A percentile compares a stretch with the other conserved stretches of the same genome.
Conservation (phyloP, 2,888 invertebrate species). For the Eudasyphora cyanicolor region DNA sequence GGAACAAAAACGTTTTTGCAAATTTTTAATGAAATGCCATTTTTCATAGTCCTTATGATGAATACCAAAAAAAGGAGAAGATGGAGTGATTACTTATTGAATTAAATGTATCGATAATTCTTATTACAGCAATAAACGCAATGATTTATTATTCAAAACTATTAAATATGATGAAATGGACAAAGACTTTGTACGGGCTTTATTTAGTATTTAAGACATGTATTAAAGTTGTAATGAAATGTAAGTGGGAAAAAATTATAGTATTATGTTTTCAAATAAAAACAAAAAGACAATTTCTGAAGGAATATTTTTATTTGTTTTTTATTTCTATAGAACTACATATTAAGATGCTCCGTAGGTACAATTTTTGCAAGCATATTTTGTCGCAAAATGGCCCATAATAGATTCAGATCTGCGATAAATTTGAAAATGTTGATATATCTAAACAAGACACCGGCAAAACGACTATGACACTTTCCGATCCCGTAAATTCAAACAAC, state of each 20-base stretch:
- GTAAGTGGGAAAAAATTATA: constrained; percentile 23
- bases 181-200: constrained; percentile 50
- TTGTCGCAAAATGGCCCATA: too few relatives aligned
- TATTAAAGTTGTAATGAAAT: constrained; percentile 35
- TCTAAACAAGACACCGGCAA: too few relatives aligned
- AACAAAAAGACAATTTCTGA: not conserved
- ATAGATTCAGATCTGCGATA: too few relatives aligned
- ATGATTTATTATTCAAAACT: not conserved
- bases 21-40: constrained; percentile 4
- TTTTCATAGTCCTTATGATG: not conserved
- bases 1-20: not conserved
- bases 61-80: not conserved
- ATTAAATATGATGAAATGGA: not conserved
- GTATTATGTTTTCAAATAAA: constrained; percentile 28
- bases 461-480: too few relatives aligned
- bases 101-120: constrained; percentile 3
- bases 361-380: too few relatives aligned
- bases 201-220: constrained; percentile 40
- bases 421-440: too few relatives aligned
- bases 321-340: not conserved
- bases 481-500: too few relatives aligned
- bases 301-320: not conserved
- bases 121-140: constrained; percentile 7
- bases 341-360: too few relatives aligned
- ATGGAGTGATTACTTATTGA: constrained; percentile 24